Evolutionary conservation across 2,797 vertebrate genomes (phyloP), one percentile per base, ranked within the genome.

Genomic region (Pelochelys cantorii): DNA sequence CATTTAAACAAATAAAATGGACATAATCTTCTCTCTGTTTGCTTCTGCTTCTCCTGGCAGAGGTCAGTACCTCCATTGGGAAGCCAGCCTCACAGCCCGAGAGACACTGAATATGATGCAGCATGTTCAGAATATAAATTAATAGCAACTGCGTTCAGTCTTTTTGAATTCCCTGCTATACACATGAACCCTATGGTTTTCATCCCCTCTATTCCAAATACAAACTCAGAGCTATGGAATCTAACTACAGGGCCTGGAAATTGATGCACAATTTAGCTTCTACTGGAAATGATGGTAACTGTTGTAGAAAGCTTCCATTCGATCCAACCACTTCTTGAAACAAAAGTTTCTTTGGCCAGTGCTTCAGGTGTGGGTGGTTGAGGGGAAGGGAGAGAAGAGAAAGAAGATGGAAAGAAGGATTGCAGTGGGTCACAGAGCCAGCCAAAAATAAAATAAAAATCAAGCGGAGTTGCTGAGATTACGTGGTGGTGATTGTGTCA

Each of bases 1-100:
- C 10, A 62, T 79, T 92, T 90, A 15, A 88, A 93, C 85, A 31
- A 7, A 89, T 4, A 3, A 93, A 90, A 92, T 25, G 74, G 75
- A 54, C 6, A 2, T 29, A 4, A 77, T 52, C 42, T 48, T 75
- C 34, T 75, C 75, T 85, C 4, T 62, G 42, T 75, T 13, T n/a
- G 11, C 79, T 52, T 52, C 83, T 55, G 42, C 14, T 87, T 84
- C 74, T 52, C 22, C 52, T 84, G 74, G n/a, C 17, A 84, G 55
- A 77, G 42, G 42, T 77, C 48, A 84, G 62, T 81, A 57, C 52
- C 74, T 93, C 68, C n/a, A 23, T 79, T 37, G 25, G 3, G 59
- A 94, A 18, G 22, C 4, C 83, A 23, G 18, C 37, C 56, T 34
- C 68, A n/a, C 48, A 11, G 25, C 13, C 78, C 14, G 25, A 68